phyloP scores from a whole-genome alignment of 2,113 vertebrate genomes.

The Hippocampus barbouri region DNA sequence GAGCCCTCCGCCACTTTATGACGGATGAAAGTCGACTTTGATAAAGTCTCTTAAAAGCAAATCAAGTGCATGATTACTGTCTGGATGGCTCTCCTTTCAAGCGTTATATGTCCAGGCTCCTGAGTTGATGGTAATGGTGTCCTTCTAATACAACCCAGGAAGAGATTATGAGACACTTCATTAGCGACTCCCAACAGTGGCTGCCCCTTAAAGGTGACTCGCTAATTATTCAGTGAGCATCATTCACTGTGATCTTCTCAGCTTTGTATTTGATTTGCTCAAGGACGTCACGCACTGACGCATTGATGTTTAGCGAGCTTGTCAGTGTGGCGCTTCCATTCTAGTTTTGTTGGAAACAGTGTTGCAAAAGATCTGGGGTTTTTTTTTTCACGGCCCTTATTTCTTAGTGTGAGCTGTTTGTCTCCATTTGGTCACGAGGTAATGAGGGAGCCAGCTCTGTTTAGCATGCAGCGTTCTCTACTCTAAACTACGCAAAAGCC shows the following conservation, averaged over 20 bases:
- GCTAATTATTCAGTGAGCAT: constrained; percentile 55
- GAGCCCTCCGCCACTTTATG: constrained; percentile 38
- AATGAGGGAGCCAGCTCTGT: constrained; percentile 63
- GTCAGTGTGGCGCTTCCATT: constrained; percentile 33
- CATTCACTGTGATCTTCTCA: constrained; percentile 40
- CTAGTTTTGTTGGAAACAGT: constrained; percentile 17
- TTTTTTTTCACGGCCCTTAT: constrained; percentile 21
- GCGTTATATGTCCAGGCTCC: constrained; percentile 55
- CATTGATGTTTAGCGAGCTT: constrained; percentile 33
- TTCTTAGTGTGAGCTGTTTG: constrained; percentile 40
- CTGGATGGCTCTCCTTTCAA: constrained; percentile 56
- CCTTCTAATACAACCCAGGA: constrained; percentile 61
- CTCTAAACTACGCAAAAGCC: constrained; percentile 44
- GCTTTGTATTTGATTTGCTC: constrained; percentile 29
- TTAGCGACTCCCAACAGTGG: constrained; percentile 52
- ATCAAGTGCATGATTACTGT: constrained; percentile 53
- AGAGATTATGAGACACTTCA: constrained; percentile 61
- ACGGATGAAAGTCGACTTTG: constrained; percentile 65
- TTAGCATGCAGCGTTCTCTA: constrained; percentile 50
- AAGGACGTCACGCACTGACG: constrained; percentile 42
- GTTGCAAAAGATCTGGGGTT: neutral
- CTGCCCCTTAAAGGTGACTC: constrained; percentile 51
- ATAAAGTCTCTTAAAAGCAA: constrained; percentile 54
- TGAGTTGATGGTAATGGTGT: constrained; percentile 61
- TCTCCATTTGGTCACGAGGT: constrained; percentile 53